phyloP scores from a whole-genome alignment of 2,888 invertebrate species.

The Beris chalybata region DNA sequence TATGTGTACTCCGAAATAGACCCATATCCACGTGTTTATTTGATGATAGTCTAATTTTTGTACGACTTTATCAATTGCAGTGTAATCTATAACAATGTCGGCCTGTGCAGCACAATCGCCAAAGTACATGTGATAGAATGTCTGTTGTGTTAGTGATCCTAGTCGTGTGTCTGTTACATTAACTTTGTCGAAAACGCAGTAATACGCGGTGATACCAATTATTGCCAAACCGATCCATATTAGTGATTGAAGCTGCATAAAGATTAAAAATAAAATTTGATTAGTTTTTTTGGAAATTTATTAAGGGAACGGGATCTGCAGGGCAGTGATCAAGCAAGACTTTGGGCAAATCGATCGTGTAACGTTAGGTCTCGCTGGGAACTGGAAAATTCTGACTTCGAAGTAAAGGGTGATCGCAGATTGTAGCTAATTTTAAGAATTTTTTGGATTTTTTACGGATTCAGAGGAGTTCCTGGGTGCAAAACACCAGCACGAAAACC shows the following conservation, averaged over 20 bases:
- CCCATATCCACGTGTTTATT: conserved; percentile 50
- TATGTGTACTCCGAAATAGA: conserved; percentile 50
- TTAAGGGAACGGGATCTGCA: too few relatives aligned
- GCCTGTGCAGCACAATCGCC: conserved; percentile 42
- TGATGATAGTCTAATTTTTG: conserved; percentile 35
- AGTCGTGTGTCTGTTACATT: conserved; percentile 37
- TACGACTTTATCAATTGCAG: conserved; percentile 39
- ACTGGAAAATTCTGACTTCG: too few relatives aligned
- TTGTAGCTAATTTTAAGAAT: too few relatives aligned
- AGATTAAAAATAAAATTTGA: conserved; percentile 1
- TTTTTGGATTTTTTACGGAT: too few relatives aligned
- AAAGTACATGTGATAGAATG: conserved; percentile 53
- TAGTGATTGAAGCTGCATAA: conserved; percentile 51
- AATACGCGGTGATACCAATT: conserved; percentile 52
- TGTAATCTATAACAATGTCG: conserved; percentile 43
- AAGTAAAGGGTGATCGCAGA: too few relatives aligned
- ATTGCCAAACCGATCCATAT: conserved; percentile 54
- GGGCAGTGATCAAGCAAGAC: too few relatives aligned
- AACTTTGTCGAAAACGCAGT: conserved; percentile 46
- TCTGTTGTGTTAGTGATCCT: conserved; percentile 45
- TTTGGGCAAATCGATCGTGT: too few relatives aligned
- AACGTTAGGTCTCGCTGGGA: too few relatives aligned
- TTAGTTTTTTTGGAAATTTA: too few relatives aligned
- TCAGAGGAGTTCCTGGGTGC: too few relatives aligned
- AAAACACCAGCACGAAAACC: too few relatives aligned